These are phyloP conservation scores for Galerucella nymphaeae DNA, from an alignment of 2,888 invertebrate genomes.

Conservation along the genomic window DNA sequence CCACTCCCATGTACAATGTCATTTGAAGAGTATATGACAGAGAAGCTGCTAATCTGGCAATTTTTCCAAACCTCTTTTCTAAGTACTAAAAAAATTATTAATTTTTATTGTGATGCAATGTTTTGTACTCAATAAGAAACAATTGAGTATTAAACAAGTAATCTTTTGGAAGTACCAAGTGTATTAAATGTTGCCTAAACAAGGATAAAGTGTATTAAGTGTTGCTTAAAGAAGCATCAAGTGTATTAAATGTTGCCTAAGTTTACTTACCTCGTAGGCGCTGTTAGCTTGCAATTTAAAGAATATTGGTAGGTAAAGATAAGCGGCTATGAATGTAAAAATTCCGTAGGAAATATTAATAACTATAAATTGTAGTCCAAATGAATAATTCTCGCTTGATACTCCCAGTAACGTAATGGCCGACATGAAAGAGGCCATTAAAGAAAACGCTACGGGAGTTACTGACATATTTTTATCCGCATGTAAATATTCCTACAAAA, in stretches of 20 bases:
- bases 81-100: constrained; percentile 75
- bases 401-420: constrained; percentile 90
- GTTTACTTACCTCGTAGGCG: constrained; percentile 79
- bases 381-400: constrained; percentile 87
- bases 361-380: constrained; percentile 82
- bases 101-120: constrained; percentile 2
- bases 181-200: no score
- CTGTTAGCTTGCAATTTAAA: constrained; percentile 86
- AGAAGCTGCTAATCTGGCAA: constrained; percentile 81
- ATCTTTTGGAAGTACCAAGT: no score
- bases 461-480: constrained; percentile 85
- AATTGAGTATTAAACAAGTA: no score
- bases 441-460: constrained; percentile 84
- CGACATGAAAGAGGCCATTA: constrained; percentile 96
- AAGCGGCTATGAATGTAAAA: constrained; percentile 81
- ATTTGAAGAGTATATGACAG: constrained; percentile 89
- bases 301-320: constrained; percentile 86
- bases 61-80: constrained; percentile 85
- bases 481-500: constrained; percentile 80
- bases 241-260: no score
- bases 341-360: constrained; percentile 82
- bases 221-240: no score
- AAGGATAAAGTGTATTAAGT: no score
- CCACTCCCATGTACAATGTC: constrained; percentile 91
- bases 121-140: no score